phyloP scores from a whole-genome alignment of 1,140 invertebrate species.

The Saccostrea cuccullata region DNA sequence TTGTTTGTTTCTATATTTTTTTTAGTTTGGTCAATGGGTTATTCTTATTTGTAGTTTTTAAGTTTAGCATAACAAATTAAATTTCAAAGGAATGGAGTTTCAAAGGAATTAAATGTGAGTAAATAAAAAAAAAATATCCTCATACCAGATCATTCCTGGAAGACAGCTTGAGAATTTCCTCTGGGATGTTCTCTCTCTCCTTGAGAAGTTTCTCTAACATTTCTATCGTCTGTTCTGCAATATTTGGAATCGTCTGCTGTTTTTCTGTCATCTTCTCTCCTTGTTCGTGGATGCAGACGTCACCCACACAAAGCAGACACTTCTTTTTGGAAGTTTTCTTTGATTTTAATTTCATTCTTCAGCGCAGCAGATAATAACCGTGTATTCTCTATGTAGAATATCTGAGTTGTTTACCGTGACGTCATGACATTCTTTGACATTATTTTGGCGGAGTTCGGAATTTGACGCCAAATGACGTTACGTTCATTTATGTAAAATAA shows the following conservation, averaged over 20 bases:
- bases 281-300: slow-evolving; percentile 44
- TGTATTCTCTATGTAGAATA: neutral
- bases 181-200: slow-evolving; percentile 46
- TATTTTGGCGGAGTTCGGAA: neutral
- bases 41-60: too few relatives aligned
- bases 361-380: neutral
- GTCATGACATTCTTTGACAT: neutral
- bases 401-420: slow-evolving; percentile 12
- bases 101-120: too few relatives aligned
- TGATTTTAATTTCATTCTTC: neutral
- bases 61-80: too few relatives aligned
- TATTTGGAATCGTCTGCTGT: neutral
- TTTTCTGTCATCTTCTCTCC: neutral
- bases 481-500: neutral
- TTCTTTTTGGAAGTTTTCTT: slow-evolving; percentile 32
- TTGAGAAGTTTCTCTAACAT: slow-evolving; percentile 47
- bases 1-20: too few relatives aligned
- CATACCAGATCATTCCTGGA: slow-evolving; percentile 45
- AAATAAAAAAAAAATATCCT: too few relatives aligned
- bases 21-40: too few relatives aligned
- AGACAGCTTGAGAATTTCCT: slow-evolving; percentile 50
- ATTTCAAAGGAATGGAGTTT: too few relatives aligned
- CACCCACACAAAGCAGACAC: slow-evolving; percentile 47
- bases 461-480: neutral
- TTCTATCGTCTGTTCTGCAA: slow-evolving; percentile 47